A percentile compares a stretch with the other conserved stretches of the same genome.
Evolutionary conservation across 2,888 invertebrate species (phyloP).

Genomic region (Acanthoscelides obtectus): DNA sequence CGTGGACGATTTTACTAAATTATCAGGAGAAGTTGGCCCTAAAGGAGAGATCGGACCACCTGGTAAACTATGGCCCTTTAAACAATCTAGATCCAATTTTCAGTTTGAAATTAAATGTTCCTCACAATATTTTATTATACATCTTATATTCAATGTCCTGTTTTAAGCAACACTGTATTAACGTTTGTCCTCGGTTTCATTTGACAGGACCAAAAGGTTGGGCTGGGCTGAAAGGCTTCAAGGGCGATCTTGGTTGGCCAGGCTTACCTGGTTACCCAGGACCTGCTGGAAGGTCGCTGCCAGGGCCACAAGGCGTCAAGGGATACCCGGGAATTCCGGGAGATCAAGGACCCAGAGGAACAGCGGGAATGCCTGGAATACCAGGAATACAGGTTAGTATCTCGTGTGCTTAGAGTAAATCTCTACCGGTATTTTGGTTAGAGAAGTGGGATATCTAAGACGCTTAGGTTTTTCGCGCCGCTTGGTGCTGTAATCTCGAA

Average conservation of each 20-base stretch:
- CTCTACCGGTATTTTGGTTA: too few relatives aligned
- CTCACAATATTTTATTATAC: too few relatives aligned
- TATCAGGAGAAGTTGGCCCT: slow-evolving; percentile 44
- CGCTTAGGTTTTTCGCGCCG: too few relatives aligned
- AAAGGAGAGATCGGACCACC: slow-evolving; percentile 48
- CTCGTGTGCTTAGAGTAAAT: too few relatives aligned
- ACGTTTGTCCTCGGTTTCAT: too few relatives aligned
- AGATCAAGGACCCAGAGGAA: slow-evolving; percentile 60
- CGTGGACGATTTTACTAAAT: slow-evolving; percentile 14
- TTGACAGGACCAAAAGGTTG: slow-evolving; percentile 47
- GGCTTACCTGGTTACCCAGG: slow-evolving; percentile 53
- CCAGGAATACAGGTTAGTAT: slow-evolving; percentile 27
- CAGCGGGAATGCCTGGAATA: slow-evolving; percentile 37
- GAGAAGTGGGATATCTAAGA: too few relatives aligned
- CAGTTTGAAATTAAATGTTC: too few relatives aligned
- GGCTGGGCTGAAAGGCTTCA: slow-evolving; percentile 52
- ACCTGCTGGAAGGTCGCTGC: slow-evolving; percentile 37
- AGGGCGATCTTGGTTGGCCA: slow-evolving; percentile 52
- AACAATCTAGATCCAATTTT: too few relatives aligned
- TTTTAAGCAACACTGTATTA: too few relatives aligned
- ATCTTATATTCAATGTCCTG: too few relatives aligned
- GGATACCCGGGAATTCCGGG: slow-evolving; percentile 66
- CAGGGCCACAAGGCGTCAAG: slow-evolving; percentile 59
- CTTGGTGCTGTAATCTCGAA: too few relatives aligned
- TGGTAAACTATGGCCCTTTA: slow-evolving; percentile 34